Base-by-base conservation (phyloP, 2,113 vertebrate genomes). In the Nestor notabilis region DNA sequence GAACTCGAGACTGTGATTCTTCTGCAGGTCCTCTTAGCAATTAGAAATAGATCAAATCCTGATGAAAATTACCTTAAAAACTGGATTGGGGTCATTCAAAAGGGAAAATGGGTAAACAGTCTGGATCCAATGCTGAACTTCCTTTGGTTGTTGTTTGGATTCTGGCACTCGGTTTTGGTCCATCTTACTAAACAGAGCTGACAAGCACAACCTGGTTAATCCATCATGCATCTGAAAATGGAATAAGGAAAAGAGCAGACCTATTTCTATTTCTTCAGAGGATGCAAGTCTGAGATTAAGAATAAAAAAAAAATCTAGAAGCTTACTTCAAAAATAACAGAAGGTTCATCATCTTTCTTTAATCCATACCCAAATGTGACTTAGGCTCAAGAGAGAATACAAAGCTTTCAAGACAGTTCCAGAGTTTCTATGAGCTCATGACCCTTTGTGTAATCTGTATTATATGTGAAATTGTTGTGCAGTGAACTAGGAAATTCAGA, bases 401-500 rank as follows among this genome's bases (percentile, higher is more conserved):
- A 23, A 11, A 74, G 56, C 70, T 77, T 75, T 68, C 71, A 52
- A 71, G 94, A 56, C 13, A 20, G 64, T 33, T 92, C 61, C 79
- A 75, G 89, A 82, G 77, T 56, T 85, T 55, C 91, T 83, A 5
- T 72, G 94, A 94, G 87, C 94, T 97, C 87, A 79, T 4, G 74
- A 75, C 18, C 76, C 74, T 92, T 71, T 79, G 74, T 90, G 92
- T 88, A 49, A 60, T 76, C 28, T 11, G 49, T 35, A 60, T 83
- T 66, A n/a, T 15, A 74, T 61, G 84, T 28, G 83, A 69, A 92
- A 95, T 87, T 87, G 87, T 95, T 97, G 71, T 93, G 87, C 78
- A 29, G 84, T 63, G 95, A 95, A 95, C 94, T 60, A 87, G 95
- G 91, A 65, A 91, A 81, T 18, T 64, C n/a, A n/a, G n/a, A n/a